Evolutionary conservation across 2,797 vertebrate species (phyloP).

Genomic region (Sphaeramia orbicularis): DNA sequence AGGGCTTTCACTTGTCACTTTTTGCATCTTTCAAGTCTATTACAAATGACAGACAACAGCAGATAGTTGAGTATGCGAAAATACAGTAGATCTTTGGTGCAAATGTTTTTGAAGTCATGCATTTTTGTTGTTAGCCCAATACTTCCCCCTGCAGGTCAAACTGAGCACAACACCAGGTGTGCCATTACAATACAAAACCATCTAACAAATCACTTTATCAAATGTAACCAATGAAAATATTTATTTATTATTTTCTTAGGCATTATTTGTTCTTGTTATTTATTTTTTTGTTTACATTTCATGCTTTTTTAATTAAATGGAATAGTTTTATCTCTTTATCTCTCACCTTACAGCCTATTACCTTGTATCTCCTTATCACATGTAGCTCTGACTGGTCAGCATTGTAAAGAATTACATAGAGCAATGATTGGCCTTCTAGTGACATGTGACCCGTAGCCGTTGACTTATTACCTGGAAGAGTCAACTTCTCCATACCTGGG

Average conservation of each 20-base stretch:
- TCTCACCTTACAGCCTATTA: no score
- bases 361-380: background rate
- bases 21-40: background rate
- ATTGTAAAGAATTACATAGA: background rate
- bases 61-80: background rate
- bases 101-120: background rate
- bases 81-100: background rate
- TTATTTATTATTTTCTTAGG: no score
- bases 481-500: constrained; percentile 40
- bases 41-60: background rate
- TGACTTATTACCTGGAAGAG: constrained; percentile 71
- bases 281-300: background rate
- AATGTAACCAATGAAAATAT: no score
- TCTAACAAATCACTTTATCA: no score
- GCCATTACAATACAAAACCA: background rate
- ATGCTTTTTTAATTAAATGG: background rate
- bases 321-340: no score
- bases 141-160: constrained; percentile 71
- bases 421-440: constrained; percentile 62
- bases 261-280: no score
- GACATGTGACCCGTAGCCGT: constrained; percentile 69
- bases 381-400: background rate
- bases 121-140: constrained; percentile 33
- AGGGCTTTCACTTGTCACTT: background rate
- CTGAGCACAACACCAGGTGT: constrained; percentile 36